Conservation (phyloP, 2,797 vertebrate species). For the Leuciscus waleckii region DNA sequence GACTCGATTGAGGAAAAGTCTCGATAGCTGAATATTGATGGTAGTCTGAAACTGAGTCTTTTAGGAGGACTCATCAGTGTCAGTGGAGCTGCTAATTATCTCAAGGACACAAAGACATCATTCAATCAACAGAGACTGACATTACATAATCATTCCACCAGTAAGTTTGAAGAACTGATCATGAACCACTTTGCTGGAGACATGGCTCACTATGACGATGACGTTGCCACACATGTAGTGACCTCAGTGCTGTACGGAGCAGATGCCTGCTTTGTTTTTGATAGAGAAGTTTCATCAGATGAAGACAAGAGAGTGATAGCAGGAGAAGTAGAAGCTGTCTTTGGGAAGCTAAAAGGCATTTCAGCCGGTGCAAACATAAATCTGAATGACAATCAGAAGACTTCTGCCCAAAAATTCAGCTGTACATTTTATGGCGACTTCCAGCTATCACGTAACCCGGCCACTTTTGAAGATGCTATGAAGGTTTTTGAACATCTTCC, state of each 20-base stretch:
- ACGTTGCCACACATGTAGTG: neutral
- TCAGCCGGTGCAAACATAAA: neutral
- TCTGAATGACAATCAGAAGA: neutral
- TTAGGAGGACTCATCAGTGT: neutral
- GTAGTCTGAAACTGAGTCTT: neutral
- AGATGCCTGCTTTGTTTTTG: neutral
- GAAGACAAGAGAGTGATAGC: neutral
- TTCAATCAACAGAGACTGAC: neutral
- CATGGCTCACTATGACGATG: neutral
- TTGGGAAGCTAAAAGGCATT: neutral
- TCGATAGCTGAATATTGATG: too few species aligned
- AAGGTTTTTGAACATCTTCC: slow-evolving; percentile 47
- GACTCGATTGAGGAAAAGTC: too few species aligned
- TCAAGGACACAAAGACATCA: neutral
- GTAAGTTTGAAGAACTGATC: neutral
- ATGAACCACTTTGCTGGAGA: neutral
- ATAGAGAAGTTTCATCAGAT: neutral
- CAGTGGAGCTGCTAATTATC: neutral
- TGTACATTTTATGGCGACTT: slow-evolving; percentile 44
- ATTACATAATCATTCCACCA: neutral
- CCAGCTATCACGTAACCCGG: neutral
- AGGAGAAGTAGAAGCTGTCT: neutral
- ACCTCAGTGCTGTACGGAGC: neutral
- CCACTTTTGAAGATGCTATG: slow-evolving; percentile 46
- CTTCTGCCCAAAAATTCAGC: neutral